Evolutionary conservation across 1,140 invertebrate species (phyloP), one percentile per base, ranked within the genome.

Genomic region (Drosophila obscura): DNA sequence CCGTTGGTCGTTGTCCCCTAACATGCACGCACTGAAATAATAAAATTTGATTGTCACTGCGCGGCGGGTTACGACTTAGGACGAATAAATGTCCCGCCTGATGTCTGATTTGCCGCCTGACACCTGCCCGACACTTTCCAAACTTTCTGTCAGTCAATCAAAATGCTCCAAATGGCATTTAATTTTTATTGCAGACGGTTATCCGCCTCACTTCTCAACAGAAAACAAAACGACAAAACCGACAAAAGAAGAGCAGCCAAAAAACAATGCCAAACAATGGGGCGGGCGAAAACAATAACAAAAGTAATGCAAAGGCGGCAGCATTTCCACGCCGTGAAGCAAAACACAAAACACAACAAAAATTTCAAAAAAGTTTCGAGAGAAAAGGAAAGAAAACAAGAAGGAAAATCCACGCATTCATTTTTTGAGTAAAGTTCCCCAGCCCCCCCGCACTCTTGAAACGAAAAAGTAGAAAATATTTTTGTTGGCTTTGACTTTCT

Each of bases 151-250:
- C 77, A 78, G 62, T 85, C 81, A 85, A 85, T 85, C 81, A 87
- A 85, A 77, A 56, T 48, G 62, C 74, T 71, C 78, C 63, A 75
- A 85, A 67, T 68, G 69, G 69, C 82, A 56, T 87, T 87, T 87
- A 87, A 82, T 87, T 85, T 85, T 85, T 75, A 78, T 85, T 59
- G 68, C 83, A 74, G 82, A 61, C 77, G 61, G 51, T 76, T 85
- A 65, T 56, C 58, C 49, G 31, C 35, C 39, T 44, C 58, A 64
- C 51, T 57, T 57, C 44, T 39, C 48, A 31, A 19, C 22, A 66
- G 51, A 44, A 77, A 50, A 55, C 72, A 55, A 43, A 48, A 28
- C 13, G 35, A 56, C 13, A 24, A 65, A 68, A 15, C 39, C 19
- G 15, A 39, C 50, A 64, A 74, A 74, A 58, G 46, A 67, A 76